Base-by-base conservation (phyloP, 2,888 invertebrate species). In the Cosmia trapezina region DNA sequence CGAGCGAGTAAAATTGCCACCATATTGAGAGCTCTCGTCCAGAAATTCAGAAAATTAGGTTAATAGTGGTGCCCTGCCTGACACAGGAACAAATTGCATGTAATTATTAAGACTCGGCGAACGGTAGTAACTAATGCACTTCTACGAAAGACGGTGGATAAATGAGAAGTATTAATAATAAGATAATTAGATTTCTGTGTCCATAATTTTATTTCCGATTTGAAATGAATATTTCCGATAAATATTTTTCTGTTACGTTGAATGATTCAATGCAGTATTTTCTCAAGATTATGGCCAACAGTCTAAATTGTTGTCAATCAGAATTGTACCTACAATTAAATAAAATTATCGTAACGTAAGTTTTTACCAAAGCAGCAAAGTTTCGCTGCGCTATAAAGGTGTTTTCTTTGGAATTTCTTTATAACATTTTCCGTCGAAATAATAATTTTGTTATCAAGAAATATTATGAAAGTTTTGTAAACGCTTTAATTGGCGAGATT, bases 21-120 rank as follows among this genome's bases (percentile, higher is more conserved):
- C 61, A 69, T 79, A 76, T 84, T 81, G 68, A 76, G 70, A 67
- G 68, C 67, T 66, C 57, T 72, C 43, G 28, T 60, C 62, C 73
- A 81, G 72, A 73, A 61, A 73, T 68, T 76, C 69, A 22, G 64
- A 75, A 76, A 85, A 85, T 85, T 78, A 75, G 84, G 82, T 85
- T 85, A 85, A 84, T 84, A 77, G 80, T 70, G 56, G 72, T 62
- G 63, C 72, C 73, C 54, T 1, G 54, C 41, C 47, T 22, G 75
- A 47, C 70, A 63, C 57, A 47, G 49, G 9, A 85, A 80, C 47
- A 53, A 79, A 84, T 83, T 67, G 72, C 70, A 78, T 62, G 75
- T 61, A 80, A 84, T 85, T 84, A 84, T 85, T 84, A 80, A 64
- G 63, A 64, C 22, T 62, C 57, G 51, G 67, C 37, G 22, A 64